Evolutionary conservation across 2,113 vertebrate species (phyloP).

Genomic region (Aphyosemion australe): DNA sequence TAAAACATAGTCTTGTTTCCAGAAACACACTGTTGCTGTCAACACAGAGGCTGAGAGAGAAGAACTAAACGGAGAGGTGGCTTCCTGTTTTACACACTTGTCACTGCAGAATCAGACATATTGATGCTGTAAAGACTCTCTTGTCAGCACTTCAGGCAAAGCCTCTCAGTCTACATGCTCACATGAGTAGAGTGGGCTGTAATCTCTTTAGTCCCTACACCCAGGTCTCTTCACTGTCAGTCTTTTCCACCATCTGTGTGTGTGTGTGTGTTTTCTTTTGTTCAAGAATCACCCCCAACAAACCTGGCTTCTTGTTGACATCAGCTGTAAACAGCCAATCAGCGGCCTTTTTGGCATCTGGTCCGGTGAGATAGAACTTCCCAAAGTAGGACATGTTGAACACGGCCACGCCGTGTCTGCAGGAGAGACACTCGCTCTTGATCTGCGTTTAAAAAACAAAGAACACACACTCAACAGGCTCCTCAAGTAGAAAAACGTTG

Average conservation of each 20-base stretch:
- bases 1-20: background rate
- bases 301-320: constrained; percentile 89
- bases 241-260: constrained; percentile 30
- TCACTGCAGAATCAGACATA: constrained; percentile 1
- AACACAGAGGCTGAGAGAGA: background rate
- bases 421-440: constrained; percentile 87
- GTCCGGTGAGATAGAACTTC: constrained; percentile 94
- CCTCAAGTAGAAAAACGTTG: background rate
- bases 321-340: constrained; percentile 95
- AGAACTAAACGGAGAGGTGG: background rate
- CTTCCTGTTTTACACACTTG: constrained; percentile 11
- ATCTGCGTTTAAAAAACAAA: constrained; percentile 80
- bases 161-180: background rate
- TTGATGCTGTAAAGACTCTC: background rate
- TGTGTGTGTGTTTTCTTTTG: constrained; percentile 7
- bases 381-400: constrained; percentile 99
- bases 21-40: background rate
- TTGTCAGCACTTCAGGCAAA: background rate
- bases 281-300: constrained; percentile 5
- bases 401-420: constrained; percentile 85
- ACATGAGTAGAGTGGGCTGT: background rate
- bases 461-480: constrained; percentile 6
- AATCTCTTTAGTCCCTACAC: constrained; percentile 22
- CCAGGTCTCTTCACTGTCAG: constrained; percentile 17
- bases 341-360: constrained; percentile 87